phyloP scores from a whole-genome alignment of 2,797 vertebrate species.

The Cygnus olor region DNA sequence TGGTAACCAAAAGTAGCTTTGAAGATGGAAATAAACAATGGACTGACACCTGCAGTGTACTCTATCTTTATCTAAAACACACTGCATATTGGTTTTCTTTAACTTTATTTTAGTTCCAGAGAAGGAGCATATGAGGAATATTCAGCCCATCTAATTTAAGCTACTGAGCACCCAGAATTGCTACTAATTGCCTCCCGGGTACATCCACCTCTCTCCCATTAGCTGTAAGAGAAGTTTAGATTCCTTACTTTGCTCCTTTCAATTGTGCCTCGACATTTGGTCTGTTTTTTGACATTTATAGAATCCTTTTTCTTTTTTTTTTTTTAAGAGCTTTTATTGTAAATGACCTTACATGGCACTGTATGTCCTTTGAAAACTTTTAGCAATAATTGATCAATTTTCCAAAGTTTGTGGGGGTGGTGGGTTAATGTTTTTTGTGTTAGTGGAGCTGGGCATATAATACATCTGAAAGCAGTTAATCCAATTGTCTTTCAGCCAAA shows the following conservation, averaged over 20 bases:
- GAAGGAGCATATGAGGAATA: neutral
- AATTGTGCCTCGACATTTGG: neutral
- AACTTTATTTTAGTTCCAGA: neutral
- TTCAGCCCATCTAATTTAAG: neutral
- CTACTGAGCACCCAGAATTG: neutral
- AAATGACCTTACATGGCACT: neutral
- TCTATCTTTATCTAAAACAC: neutral
- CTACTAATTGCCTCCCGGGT: neutral
- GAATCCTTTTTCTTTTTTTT: neutral
- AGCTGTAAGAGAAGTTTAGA: neutral
- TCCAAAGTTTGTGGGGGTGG: neutral
- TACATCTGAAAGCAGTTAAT: slow-evolving; percentile 1
- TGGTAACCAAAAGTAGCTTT: neutral
- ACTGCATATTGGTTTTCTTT: neutral
- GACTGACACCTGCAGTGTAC: neutral
- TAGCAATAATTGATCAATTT: slow-evolving; percentile 4
- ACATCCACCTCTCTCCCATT: neutral
- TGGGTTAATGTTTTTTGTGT: neutral
- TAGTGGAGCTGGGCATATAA: neutral
- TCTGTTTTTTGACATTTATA: neutral
- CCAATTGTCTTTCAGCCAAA: slow-evolving; percentile 13
- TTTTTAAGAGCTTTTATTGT: neutral
- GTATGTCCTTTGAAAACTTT: neutral
- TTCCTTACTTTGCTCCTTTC: neutral
- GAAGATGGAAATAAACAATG: neutral